Percentiles rank a stretch among this genome's conserved stretches.
phyloP scores from a whole-genome alignment of 2,797 vertebrate genomes.

The Acanthurus leucopareius region DNA sequence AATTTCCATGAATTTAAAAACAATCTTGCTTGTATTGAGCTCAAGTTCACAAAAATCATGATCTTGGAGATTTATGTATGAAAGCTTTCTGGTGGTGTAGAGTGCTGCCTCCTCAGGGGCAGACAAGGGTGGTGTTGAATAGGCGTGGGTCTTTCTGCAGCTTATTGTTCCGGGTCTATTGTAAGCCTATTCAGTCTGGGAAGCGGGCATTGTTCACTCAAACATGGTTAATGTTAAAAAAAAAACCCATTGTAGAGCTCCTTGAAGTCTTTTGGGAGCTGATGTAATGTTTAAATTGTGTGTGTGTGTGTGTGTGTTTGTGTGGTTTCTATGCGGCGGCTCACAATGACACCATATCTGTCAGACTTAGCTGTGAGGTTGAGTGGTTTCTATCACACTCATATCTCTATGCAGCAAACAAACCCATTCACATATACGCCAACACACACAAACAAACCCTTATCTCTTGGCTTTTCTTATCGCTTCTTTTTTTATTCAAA shows the following conservation, averaged over 20 bases:
- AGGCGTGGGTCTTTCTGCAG: conserved; percentile 29
- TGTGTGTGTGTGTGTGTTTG: no score
- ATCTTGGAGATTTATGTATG: conserved; percentile 30
- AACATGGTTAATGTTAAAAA: conserved; percentile 62
- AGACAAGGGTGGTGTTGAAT: conserved; percentile 53
- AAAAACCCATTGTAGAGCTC: conserved; percentile 48
- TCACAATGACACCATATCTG: conserved; percentile 68
- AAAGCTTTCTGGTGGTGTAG: conserved; percentile 8
- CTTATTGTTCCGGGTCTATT: conserved; percentile 64
- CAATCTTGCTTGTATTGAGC: conserved; percentile 45
- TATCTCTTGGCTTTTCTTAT: conserved; percentile 67
- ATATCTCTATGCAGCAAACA: conserved; percentile 75
- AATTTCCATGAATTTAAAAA: conserved; percentile 65
- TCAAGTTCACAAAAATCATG: conserved; percentile 59
- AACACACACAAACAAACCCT: conserved; percentile 37
- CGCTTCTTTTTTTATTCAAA: conserved; percentile 60
- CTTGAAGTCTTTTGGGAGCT: conserved; percentile 58
- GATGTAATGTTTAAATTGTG: conserved; percentile 46
- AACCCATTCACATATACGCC: conserved; percentile 30
- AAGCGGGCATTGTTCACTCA: conserved; percentile 54
- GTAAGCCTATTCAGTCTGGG: conserved; percentile 50
- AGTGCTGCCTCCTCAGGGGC: conserved; percentile 32
- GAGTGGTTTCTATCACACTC: conserved; percentile 76
- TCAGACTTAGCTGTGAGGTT: conserved; percentile 70
- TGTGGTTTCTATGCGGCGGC: conserved; percentile 32